Conservation (phyloP, 2,888 invertebrate genomes). For the Drosophila neoperkinsi region DNA sequence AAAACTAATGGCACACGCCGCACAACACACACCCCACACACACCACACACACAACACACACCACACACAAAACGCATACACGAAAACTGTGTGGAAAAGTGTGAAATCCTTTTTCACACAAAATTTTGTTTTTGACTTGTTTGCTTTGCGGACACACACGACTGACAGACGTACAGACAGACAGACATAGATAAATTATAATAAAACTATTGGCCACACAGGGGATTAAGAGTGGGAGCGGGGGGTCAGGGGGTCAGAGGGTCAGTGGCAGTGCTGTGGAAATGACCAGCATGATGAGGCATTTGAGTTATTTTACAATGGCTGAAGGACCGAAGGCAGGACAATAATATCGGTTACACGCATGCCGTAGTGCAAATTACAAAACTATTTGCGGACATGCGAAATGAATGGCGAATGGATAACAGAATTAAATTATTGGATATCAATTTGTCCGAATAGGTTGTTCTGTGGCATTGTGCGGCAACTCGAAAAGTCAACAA, state of each 20-base stretch:
- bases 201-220: conserved; percentile 69
- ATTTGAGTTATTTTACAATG: conserved; percentile 72
- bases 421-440: conserved; percentile 81
- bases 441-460: conserved; percentile 73
- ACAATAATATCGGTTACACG: conserved; percentile 81
- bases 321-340: conserved; percentile 46
- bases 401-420: conserved; percentile 65
- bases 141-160: conserved; percentile 59
- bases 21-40: not conserved
- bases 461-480: conserved; percentile 62
- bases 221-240: conserved; percentile 23
- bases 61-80: conserved; percentile 15
- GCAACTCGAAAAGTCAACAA: conserved; percentile 77
- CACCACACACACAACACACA: not conserved
- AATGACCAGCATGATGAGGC: conserved; percentile 61
- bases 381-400: conserved; percentile 76
- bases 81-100: conserved; percentile 52
- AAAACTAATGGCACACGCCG: conserved; percentile 60
- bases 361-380: conserved; percentile 75
- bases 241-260: conserved; percentile 1
- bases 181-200: conserved; percentile 63
- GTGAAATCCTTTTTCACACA: conserved; percentile 78
- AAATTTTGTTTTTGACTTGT: conserved; percentile 56
- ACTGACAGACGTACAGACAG: conserved; percentile 1
- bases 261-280: conserved; percentile 24